phyloP scores from a whole-genome alignment of 2,888 invertebrate genomes.

The Amiota minor region DNA sequence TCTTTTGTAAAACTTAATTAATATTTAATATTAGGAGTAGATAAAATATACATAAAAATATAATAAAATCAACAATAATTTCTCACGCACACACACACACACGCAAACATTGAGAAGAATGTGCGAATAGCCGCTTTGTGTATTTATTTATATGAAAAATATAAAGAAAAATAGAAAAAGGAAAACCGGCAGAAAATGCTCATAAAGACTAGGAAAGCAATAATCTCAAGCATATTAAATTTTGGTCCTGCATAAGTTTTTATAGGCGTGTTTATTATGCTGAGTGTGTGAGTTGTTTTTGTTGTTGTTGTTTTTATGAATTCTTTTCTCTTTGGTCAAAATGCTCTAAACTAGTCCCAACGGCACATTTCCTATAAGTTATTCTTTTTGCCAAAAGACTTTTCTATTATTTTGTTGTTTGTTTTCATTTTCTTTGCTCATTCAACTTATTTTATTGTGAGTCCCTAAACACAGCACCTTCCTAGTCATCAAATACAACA shows the following conservation, averaged over 20 bases:
- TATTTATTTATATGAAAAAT: too few relatives aligned
- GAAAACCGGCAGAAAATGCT: not conserved
- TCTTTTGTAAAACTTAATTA: not conserved
- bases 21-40: not conserved
- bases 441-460: not conserved
- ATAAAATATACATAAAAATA: slow-evolving; percentile 15
- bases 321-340: not conserved
- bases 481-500: not conserved
- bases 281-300: not conserved
- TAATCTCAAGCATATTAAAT: slow-evolving; percentile 24
- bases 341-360: slow-evolving; percentile 27
- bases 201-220: not conserved
- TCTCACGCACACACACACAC: not conserved
- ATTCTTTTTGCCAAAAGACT: slow-evolving; percentile 32
- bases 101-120: not conserved
- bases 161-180: not conserved
- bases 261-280: slow-evolving; percentile 45
- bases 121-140: not conserved
- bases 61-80: slow-evolving; percentile 15
- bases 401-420: slow-evolving; percentile 30
- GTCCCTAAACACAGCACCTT: slow-evolving; percentile 5
- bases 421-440: not conserved
- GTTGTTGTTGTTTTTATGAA: not conserved
- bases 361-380: slow-evolving; percentile 23
- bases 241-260: slow-evolving; percentile 37